Evolutionary conservation across 1,140 invertebrate genomes (phyloP).

Genomic region (Kradibia gibbosae): DNA sequence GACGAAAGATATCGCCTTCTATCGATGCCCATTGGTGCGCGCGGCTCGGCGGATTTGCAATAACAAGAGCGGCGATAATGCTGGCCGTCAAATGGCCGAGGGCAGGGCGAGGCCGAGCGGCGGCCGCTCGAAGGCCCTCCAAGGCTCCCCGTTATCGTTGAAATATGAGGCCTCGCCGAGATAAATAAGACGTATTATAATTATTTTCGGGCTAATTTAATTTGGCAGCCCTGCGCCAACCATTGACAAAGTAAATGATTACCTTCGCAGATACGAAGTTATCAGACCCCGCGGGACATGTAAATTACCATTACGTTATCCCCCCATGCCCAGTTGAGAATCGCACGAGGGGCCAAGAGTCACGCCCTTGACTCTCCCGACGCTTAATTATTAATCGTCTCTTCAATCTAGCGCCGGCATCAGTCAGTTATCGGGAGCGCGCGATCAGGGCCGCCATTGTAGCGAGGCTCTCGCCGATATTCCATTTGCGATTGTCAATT

Average conservation of each 20-base stretch:
- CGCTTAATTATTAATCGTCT: constrained; percentile 69
- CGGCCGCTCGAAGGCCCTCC: no score
- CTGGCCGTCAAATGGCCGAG: no score
- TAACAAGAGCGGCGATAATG: no score
- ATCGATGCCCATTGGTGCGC: no score
- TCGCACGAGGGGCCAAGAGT: constrained; percentile 58
- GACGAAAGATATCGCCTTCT: no score
- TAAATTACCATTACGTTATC: constrained; percentile 72
- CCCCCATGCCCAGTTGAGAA: constrained; percentile 58
- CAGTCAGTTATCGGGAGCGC: background rate
- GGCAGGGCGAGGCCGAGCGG: no score
- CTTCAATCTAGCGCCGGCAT: constrained; percentile 30
- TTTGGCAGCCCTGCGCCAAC: constrained; percentile 70
- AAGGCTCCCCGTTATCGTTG: background rate
- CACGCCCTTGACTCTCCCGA: constrained; percentile 55
- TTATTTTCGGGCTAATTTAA: constrained; percentile 71
- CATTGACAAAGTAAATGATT: constrained; percentile 73
- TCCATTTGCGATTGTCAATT: no score
- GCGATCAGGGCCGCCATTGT: background rate
- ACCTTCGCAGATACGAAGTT: constrained; percentile 71
- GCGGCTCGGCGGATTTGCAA: no score
- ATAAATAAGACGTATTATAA: constrained; percentile 31
- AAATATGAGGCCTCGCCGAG: background rate
- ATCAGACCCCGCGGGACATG: constrained; percentile 71
- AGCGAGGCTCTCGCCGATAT: constrained; percentile 5